Conservation (phyloP, 2,797 vertebrate genomes). For the Mus caroli region DNA sequence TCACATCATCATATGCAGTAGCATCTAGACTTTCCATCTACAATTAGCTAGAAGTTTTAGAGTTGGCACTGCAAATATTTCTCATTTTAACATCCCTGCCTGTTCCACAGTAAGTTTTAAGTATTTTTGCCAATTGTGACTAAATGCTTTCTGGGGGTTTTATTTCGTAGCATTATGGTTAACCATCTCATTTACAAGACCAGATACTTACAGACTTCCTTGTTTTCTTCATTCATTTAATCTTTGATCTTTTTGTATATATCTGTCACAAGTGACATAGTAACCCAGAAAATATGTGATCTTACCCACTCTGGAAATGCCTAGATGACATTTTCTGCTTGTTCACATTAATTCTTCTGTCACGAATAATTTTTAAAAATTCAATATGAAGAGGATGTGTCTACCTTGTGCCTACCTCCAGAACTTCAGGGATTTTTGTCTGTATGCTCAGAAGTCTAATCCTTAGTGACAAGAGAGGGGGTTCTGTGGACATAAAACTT, state of each 20-base stretch:
- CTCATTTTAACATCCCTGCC: slow-evolving; percentile 56
- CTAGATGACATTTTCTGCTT: slow-evolving; percentile 23
- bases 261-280: slow-evolving; percentile 38
- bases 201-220: slow-evolving; percentile 69
- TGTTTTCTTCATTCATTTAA: slow-evolving; percentile 69
- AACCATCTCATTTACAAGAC: slow-evolving; percentile 71
- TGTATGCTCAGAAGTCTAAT: slow-evolving; percentile 25
- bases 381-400: neutral
- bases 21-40: slow-evolving; percentile 28
- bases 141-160: slow-evolving; percentile 66
- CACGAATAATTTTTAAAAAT: slow-evolving; percentile 12
- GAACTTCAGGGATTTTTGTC: slow-evolving; percentile 1
- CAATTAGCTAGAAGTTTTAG: slow-evolving; percentile 26
- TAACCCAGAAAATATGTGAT: slow-evolving; percentile 17
- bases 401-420: neutral
- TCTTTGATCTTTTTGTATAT: slow-evolving; percentile 62
- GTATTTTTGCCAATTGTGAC: slow-evolving; percentile 64
- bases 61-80: slow-evolving; percentile 9
- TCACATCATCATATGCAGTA: slow-evolving; percentile 2
- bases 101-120: slow-evolving; percentile 61
- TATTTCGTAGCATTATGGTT: slow-evolving; percentile 67
- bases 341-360: neutral
- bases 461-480: neutral
- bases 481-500: neutral
- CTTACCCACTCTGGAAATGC: neutral